Evolutionary conservation across 2,888 invertebrate species (phyloP).

Genomic region (Pardosa pseudoannulata): DNA sequence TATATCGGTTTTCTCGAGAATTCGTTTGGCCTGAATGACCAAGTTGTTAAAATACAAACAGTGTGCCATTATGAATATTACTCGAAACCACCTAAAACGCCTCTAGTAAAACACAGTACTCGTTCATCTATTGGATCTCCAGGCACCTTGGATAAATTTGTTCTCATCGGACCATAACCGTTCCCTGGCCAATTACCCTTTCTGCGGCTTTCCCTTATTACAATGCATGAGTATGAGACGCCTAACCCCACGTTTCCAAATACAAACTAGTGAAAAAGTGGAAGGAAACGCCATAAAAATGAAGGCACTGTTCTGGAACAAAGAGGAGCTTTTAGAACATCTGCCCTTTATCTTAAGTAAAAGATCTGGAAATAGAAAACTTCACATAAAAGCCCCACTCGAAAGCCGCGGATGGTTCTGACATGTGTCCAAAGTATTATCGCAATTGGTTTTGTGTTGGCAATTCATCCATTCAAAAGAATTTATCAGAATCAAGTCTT

Average conservation of each 20-base stretch:
- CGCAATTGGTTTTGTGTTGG: too few relatives aligned
- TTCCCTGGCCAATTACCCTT: background rate
- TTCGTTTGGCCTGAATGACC: constrained; percentile 20
- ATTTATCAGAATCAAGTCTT: too few relatives aligned
- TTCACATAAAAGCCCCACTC: background rate
- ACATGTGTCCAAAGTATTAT: background rate
- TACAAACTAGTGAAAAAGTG: background rate
- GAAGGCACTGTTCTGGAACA: background rate
- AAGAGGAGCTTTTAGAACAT: background rate
- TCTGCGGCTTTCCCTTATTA: background rate
- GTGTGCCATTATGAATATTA: background rate
- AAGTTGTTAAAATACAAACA: background rate
- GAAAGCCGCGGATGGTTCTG: background rate
- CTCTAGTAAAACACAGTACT: background rate
- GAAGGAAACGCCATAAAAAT: background rate
- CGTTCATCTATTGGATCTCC: background rate
- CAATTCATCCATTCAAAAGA: too few relatives aligned
- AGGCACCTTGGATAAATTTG: background rate
- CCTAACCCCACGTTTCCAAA: background rate
- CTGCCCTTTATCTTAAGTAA: background rate
- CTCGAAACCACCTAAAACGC: background rate
- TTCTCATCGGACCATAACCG: background rate
- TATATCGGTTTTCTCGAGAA: background rate
- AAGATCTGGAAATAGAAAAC: constrained; percentile 1
- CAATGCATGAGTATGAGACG: background rate